These are phyloP conservation scores for Coptotermes formosanus DNA, from an alignment of 1,140 invertebrate genomes.

Conservation along the genomic window DNA sequence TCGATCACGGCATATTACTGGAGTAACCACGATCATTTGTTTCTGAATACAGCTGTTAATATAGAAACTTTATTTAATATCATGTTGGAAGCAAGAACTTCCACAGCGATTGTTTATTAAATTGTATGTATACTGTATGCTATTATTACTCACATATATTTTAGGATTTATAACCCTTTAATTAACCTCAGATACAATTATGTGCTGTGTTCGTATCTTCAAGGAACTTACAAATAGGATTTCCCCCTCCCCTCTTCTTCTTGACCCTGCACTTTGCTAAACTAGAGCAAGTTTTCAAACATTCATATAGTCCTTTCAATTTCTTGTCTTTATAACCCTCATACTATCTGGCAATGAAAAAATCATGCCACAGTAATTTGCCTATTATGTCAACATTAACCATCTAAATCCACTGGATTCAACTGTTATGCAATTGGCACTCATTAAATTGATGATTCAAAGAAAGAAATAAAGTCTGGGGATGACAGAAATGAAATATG, in stretches of 20 bases:
- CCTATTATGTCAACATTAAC: slow-evolving; percentile 16
- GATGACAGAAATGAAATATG: not conserved
- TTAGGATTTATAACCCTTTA: not conserved
- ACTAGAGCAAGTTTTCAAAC: not conserved
- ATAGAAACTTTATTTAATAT: not conserved
- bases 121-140: not conserved
- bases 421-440: not conserved
- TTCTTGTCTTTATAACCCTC: slow-evolving; percentile 1
- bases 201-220: not conserved
- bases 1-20: no score
- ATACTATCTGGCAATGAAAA: not conserved
- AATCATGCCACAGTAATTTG: not conserved
- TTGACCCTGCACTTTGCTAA: not conserved
- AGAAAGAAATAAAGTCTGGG: not conserved
- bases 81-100: not conserved
- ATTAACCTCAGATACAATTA: not conserved
- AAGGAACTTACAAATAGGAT: slow-evolving; percentile 2
- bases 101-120: not conserved
- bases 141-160: not conserved
- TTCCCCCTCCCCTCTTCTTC: not conserved
- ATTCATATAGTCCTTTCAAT: not conserved
- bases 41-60: slow-evolving; percentile 17
- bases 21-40: not conserved
- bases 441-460: not conserved
- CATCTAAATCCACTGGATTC: slow-evolving; percentile 1